phyloP scores from a whole-genome alignment of 1,140 invertebrate species.

The Doryteuthis pealeii region DNA sequence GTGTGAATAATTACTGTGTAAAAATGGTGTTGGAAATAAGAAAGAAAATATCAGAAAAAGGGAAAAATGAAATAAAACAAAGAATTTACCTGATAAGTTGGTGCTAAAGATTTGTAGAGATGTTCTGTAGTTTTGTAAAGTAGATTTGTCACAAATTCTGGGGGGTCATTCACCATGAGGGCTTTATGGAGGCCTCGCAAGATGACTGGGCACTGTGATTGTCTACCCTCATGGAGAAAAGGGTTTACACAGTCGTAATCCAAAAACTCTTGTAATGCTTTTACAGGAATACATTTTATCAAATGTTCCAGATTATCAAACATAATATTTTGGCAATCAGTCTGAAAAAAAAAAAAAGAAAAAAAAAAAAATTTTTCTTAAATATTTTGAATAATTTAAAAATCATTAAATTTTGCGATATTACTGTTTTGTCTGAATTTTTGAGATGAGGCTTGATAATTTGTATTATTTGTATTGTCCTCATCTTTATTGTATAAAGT shows the following conservation, averaged over 20 bases:
- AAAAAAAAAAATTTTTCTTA: conserved; percentile 5
- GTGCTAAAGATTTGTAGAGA: conserved; percentile 27
- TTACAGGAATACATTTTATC: conserved; percentile 27
- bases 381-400: not conserved
- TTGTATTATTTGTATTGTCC: no score
- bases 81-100: conserved; percentile 15
- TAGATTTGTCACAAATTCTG: conserved; percentile 37
- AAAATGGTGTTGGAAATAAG: not conserved
- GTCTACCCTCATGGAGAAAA: conserved; percentile 19
- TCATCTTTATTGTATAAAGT: no score
- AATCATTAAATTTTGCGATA: no score
- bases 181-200: conserved; percentile 41
- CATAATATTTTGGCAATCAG: conserved; percentile 15
- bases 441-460: no score
- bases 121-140: conserved; percentile 31
- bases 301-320: conserved; percentile 25
- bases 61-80: not conserved
- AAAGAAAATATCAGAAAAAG: not conserved
- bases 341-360: conserved; percentile 21
- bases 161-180: conserved; percentile 41
- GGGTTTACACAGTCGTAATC: conserved; percentile 27
- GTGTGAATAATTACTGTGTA: no score
- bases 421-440: no score
- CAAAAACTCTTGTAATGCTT: conserved; percentile 33
- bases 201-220: conserved; percentile 22